Percentiles rank a stretch among this genome's conserved stretches.
These are phyloP conservation scores for Notiomystis cincta DNA, from an alignment of 2,113 vertebrate species.

Conservation along the genomic window DNA sequence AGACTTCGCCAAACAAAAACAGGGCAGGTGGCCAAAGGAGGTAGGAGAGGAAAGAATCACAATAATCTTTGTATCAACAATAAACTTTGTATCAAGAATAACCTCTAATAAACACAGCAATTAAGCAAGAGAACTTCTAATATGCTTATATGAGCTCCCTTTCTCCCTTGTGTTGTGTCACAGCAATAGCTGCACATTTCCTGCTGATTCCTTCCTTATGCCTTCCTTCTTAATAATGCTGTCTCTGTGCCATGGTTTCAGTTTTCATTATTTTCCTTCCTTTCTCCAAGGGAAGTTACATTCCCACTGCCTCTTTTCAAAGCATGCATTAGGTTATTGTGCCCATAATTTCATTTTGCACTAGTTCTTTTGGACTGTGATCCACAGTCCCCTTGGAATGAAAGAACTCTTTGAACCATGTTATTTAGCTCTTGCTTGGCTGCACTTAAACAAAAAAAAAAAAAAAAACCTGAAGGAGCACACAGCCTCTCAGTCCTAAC, in stretches of 20 bases:
- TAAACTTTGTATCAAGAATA: not conserved
- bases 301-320: not conserved
- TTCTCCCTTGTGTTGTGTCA: not conserved
- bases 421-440: not conserved
- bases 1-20: not conserved
- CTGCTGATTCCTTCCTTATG: not conserved
- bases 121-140: not conserved
- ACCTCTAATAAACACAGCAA: not conserved
- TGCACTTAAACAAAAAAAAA: not conserved
- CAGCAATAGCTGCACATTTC: not conserved
- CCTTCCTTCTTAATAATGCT: not conserved
- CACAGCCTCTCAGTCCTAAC: not conserved
- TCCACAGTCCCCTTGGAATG: not conserved
- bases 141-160: not conserved
- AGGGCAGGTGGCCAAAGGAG: not conserved
- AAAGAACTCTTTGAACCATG: not conserved
- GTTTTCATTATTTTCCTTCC: not conserved
- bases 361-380: not conserved
- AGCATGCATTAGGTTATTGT: not conserved
- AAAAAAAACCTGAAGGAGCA: not conserved
- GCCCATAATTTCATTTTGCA: not conserved
- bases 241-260: not conserved
- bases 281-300: not conserved
- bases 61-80: not conserved
- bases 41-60: not conserved